Percentiles rank a stretch among this genome's conserved stretches.
Conservation (phyloP, 2,797 vertebrate species). For the Todus mexicanus region DNA sequence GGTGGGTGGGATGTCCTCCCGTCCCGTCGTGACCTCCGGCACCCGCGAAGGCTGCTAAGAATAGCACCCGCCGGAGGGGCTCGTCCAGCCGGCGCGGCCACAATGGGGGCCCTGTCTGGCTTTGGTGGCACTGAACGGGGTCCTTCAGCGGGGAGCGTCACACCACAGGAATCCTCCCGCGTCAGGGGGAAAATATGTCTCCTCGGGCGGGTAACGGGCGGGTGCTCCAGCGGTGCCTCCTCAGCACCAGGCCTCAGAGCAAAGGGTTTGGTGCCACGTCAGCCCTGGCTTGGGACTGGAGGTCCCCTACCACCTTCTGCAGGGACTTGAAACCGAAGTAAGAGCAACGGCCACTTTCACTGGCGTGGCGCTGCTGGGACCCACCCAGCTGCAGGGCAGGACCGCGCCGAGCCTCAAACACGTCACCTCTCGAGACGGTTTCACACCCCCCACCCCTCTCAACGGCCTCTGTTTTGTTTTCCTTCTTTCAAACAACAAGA, state of each 20-base stretch:
- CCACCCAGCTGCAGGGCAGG: not conserved
- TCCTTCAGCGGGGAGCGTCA: constrained; percentile 71
- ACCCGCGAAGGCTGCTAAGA: constrained; percentile 61
- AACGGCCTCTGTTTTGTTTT: constrained; percentile 10
- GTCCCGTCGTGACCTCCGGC: constrained; percentile 30
- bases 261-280: not conserved
- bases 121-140: constrained; percentile 46
- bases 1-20: not conserved
- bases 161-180: constrained; percentile 71
- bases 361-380: accelerated
- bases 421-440: not conserved
- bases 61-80: constrained; percentile 63
- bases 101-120: constrained; percentile 75
- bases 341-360: not conserved
- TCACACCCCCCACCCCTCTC: constrained; percentile 14
- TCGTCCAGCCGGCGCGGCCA: constrained; percentile 45
- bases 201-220: not conserved
- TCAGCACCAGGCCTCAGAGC: not conserved
- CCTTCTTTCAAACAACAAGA: not conserved
- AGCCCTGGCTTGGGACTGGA: not conserved
- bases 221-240: constrained; percentile 33
- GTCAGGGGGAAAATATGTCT: constrained; percentile 77
- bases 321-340: not conserved
- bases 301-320: not conserved
- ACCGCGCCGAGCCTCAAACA: accelerated